Base-by-base conservation (phyloP, 2,113 vertebrate genomes). In the Callocephalon fimbriatum region DNA sequence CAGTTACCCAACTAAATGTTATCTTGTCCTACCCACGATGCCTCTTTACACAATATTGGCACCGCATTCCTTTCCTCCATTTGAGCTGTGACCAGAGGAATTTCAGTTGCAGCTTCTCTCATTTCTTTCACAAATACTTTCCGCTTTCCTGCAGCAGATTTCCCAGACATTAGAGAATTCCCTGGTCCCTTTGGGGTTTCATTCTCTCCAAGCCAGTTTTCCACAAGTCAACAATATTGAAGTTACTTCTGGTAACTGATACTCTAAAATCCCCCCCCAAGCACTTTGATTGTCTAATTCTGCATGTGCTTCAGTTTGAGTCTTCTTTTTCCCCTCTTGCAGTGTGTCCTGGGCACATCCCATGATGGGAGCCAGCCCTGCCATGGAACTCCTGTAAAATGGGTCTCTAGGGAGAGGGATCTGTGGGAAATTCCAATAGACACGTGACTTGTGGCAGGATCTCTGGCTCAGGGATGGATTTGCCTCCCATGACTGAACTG, bases 51-150 rank as follows among this genome's bases (percentile, higher is more conserved):
- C 58, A n/a, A 8, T 10, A 8, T 9, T 67, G 81, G 66, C 74
- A 88, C 18, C 8, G n/a, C 50, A 5, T 56, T 86, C 72, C 73
- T 95, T 81, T 66, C 54, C 75, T 75, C 75, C 14, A 1, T 27
- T 88, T 45, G 40, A 91, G 79, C 72, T 44, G 5, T 2, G 35
- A 91, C 37, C 73, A 83, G 72, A 91, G 80, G 90, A 96, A 91
- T 91, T 94, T 70, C 54, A 44, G 67, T 71, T 91, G 72, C 82
- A 90, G 78, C 72, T 78, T 85, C 56, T 93, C 89, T 56, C 5
- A 44, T 90, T 85, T 82, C 63, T 79, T n/a, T 70, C 81, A 79
- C 85, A 94, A 97, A 93, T 78, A 72, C 50, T 96, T 95, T 90
- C 94, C 15, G 1, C 88, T 86, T 93, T 86, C 42, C 75, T 75